Percentiles rank a stretch among this genome's conserved stretches.
phyloP scores from a whole-genome alignment of 2,888 invertebrate genomes.

The Philonicus albiceps region DNA sequence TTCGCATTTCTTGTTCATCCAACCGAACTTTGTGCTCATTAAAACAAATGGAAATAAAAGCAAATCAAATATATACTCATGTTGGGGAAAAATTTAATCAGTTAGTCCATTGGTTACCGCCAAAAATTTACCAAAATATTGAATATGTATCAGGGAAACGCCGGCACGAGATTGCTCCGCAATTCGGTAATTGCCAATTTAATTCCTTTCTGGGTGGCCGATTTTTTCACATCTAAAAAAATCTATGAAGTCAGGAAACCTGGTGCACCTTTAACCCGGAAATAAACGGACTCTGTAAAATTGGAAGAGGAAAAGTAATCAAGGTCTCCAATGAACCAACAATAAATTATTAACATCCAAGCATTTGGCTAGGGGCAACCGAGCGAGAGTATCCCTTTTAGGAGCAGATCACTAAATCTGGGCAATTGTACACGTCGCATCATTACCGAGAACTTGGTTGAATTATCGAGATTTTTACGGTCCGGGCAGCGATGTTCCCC shows the following conservation, averaged over 20 bases:
- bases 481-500: not conserved
- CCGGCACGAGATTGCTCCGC: not conserved
- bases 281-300: not conserved
- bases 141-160: not conserved
- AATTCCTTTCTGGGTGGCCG: not conserved
- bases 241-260: not conserved
- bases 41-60: not conserved
- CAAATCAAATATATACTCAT: not conserved
- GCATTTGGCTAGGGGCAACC: not conserved
- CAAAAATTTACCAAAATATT: not conserved
- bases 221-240: not conserved
- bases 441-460: not conserved
- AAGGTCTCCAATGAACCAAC: not conserved
- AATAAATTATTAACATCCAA: not conserved
- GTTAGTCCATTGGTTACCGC: not conserved
- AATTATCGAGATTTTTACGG: not conserved
- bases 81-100: not conserved
- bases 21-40: not conserved
- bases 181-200: not conserved
- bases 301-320: slow-evolving; percentile 8
- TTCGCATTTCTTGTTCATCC: not conserved
- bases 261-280: not conserved
- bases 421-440: not conserved
- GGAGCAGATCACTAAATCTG: not conserved
- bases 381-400: not conserved